Base-by-base conservation (phyloP, 1,140 invertebrate species). In the Sarcophaga peregrina region DNA sequence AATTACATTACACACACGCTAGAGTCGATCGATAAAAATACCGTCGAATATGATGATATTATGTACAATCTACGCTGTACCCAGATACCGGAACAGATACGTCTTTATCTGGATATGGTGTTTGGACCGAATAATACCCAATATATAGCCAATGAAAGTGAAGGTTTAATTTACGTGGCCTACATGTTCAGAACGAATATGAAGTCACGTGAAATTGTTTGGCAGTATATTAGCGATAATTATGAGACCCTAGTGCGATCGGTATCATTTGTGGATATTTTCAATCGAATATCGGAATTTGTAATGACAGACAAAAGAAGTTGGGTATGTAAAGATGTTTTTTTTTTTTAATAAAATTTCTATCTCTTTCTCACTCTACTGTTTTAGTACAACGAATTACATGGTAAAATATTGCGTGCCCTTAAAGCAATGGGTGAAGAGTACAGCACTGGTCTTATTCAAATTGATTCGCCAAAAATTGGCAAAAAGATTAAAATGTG, bases 201-300 rank as follows among this genome's bases (percentile, higher is more conserved):
- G 82, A 83, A 82, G 0, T 80, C 87, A 3, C 83, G 88, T 13
- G 82, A 86, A 0, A 83, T 85, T 0, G 84, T 90, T 72, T 88
- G 87, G 87, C 62, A 86, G 8, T 90, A 85, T 46, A 85, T 90
- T 20, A 86, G 86, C 15, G 73, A 85, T 5, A 86, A 88, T 76
- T 90, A 89, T 80, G 85, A 83, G 62, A 45, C 76, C 8, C 85
- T 90, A 8, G 85, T 85, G 13, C 83, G 62, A 0, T 85, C 85
- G 3, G 76, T 83, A 0, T 82, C 74, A 13, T 89, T 90, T 15
- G 84, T 86, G 25, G 84, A 86, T 58, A 83, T 86, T 13, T 88
- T 86, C 83, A 83, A 92, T 91, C 80, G 91, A 89, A 54, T 85
- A 91, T 20, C 92, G 0, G 88, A 88, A 82, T 89, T 85, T 58